These are phyloP conservation scores for Nothura maculosa DNA, from an alignment of 2,797 vertebrate species.

Conservation along the genomic window DNA sequence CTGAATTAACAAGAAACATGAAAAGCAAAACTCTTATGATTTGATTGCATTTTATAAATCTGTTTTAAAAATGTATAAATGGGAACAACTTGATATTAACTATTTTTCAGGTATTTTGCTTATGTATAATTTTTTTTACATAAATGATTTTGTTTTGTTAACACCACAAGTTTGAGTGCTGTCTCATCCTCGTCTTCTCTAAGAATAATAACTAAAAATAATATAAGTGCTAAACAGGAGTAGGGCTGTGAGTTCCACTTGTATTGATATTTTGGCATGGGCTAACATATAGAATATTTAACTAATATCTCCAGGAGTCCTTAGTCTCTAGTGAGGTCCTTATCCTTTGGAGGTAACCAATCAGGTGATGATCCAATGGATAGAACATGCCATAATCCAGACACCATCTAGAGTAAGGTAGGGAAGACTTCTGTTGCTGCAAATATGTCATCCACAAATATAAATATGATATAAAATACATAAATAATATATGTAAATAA, in stretches of 20 bases:
- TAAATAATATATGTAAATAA: too few relatives aligned
- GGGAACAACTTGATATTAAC: neutral
- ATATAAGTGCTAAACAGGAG: neutral
- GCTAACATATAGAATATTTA: neutral
- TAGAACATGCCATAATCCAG: neutral
- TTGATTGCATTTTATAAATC: constrained; percentile 10
- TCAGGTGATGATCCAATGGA: neutral
- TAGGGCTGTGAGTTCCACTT: neutral
- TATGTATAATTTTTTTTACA: constrained; percentile 7
- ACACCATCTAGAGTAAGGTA: neutral
- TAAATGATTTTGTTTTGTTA: constrained; percentile 27
- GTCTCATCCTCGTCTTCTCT: neutral
- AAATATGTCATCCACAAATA: accelerated
- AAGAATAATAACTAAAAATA: neutral
- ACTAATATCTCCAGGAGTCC: neutral
- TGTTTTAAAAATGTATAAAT: constrained; percentile 34
- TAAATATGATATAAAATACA: too few relatives aligned
- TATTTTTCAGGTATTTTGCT: constrained; percentile 27
- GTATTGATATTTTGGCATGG: neutral
- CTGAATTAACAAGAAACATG: constrained; percentile 42
- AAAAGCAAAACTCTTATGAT: constrained; percentile 6
- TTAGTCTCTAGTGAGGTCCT: neutral
- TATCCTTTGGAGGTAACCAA: neutral
- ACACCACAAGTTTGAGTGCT: neutral
- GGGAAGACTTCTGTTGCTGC: neutral